phyloP scores from a whole-genome alignment of 2,888 invertebrate genomes.

The Zaprionus bogoriensis region DNA sequence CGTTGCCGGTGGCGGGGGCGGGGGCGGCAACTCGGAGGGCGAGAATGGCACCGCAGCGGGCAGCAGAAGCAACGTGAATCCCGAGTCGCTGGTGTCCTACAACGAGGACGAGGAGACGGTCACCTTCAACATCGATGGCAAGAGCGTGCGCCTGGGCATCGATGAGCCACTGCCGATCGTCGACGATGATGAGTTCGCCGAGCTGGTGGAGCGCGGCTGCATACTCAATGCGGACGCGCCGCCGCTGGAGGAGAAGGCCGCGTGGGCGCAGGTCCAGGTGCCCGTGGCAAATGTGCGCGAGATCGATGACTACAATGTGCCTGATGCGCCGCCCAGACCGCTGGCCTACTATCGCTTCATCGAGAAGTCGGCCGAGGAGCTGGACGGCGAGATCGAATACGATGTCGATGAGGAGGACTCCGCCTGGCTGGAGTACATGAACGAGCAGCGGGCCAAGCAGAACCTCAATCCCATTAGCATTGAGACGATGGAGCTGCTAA shows the following conservation, averaged over 20 bases:
- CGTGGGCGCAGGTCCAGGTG: constrained; percentile 84
- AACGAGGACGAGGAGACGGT: constrained; percentile 93
- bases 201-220: constrained; percentile 79
- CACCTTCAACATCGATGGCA: constrained; percentile 93
- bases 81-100: constrained; percentile 86
- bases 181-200: constrained; percentile 86
- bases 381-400: constrained; percentile 97
- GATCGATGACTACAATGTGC: constrained; percentile 90
- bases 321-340: constrained; percentile 92
- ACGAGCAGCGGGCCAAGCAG: constrained; percentile 90
- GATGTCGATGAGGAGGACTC: constrained; percentile 99
- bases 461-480: constrained; percentile 91
- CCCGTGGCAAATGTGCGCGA: constrained; percentile 89
- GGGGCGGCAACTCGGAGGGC: constrained; percentile 27
- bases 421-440: constrained; percentile 95
- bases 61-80: constrained; percentile 59
- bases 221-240: constrained; percentile 80
- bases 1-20: background rate
- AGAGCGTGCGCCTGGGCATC: constrained; percentile 87
- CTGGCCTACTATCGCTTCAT: constrained; percentile 96
- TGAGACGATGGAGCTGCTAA: constrained; percentile 95
- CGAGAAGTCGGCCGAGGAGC: constrained; percentile 96
- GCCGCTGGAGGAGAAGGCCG: constrained; percentile 78
- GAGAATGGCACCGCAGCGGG: constrained; percentile 46
- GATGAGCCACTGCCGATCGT: constrained; percentile 88